Base-by-base conservation (phyloP, 2,797 vertebrate genomes). In the Eupleurogrammus muticus region DNA sequence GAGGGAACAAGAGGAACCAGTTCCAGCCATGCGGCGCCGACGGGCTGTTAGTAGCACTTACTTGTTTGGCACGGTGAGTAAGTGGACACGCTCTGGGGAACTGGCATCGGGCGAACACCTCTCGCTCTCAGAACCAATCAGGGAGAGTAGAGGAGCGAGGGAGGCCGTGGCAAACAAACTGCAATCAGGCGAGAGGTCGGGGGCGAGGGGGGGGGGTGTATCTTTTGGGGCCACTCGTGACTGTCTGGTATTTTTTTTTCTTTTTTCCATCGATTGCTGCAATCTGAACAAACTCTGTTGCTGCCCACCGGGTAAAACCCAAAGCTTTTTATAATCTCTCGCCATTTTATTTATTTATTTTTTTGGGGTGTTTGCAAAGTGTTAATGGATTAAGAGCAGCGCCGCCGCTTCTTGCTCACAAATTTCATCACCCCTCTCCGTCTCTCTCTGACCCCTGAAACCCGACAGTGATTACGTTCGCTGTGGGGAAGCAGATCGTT, bases 401-500 rank as follows among this genome's bases (percentile, higher is more conserved):
- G 38, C 28, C 46, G 66, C n/a, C n/a, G n/a, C n/a, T n/a, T n/a
- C 60, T 78, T 21, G 36, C 21, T 73, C 46, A 53, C 21, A 38
- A 32, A 10, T 71, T 76, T 34, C 49, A 24, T 14, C 35, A 38
- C 49, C 23, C 35, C 50, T 60, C n/a, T n/a, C n/a, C n/a, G n/a
- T 64, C 73, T 49, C 71, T 48, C 50, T 19, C 50, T 70, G 81
- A 73, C 75, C 68, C 50, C 17, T 62, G 52, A 77, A 78, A 80
- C 48, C 0, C 4, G 63, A 70, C 66, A 44, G 75, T 70, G 83
- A 91, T 87, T 87, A 75, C 66, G 59, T 71, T 82, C 75, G 70
- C 83, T 77, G 73, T 65, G 69, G 83, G 81, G 73, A 81, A 84
- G 87, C 24, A 11, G 77, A 85, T 85, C 65, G 83, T 81, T 83